A percentile compares a stretch with the other conserved stretches of the same genome.
phyloP scores from a whole-genome alignment of 2,113 vertebrate species.

The Neogobius melanostomus region DNA sequence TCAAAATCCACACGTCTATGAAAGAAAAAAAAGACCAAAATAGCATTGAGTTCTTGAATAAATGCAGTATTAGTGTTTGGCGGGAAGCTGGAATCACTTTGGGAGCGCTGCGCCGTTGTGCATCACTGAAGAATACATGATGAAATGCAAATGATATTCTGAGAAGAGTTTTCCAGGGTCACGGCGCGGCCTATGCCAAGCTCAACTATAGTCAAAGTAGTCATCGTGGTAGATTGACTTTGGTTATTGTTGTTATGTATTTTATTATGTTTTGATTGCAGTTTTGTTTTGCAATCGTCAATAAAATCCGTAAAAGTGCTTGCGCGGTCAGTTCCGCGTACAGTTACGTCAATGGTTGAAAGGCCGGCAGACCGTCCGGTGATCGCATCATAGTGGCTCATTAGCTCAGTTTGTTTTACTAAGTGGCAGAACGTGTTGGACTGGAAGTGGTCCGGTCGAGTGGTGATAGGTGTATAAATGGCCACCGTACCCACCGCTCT shows the following conservation, averaged over 20 bases:
- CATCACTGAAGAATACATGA: slow-evolving; percentile 10
- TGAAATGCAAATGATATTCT: slow-evolving; percentile 23
- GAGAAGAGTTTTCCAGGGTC: slow-evolving; percentile 8
- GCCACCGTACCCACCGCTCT: background rate
- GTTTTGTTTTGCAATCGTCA: too few species aligned
- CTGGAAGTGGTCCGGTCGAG: slow-evolving; percentile 1
- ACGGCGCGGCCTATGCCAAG: background rate
- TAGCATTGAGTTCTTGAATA: slow-evolving; percentile 24
- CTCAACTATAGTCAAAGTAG: slow-evolving; percentile 8
- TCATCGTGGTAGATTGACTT: too few species aligned
- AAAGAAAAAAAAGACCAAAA: background rate
- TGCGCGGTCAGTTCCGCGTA: background rate
- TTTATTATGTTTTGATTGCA: too few species aligned
- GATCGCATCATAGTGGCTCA: slow-evolving; percentile 26
- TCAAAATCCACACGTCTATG: slow-evolving; percentile 19
- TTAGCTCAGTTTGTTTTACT: slow-evolving; percentile 42
- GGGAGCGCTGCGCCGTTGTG: slow-evolving; percentile 12
- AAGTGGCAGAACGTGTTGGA: slow-evolving; percentile 31
- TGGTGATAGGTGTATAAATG: slow-evolving; percentile 49
- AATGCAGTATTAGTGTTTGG: slow-evolving; percentile 22
- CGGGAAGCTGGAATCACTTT: slow-evolving; percentile 21
- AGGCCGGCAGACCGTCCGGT: background rate
- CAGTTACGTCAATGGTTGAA: background rate
- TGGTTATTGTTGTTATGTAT: too few species aligned
- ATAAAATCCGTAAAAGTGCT: background rate